Base-by-base conservation (phyloP, 2,113 vertebrate species). In the Melierax canorus region DNA sequence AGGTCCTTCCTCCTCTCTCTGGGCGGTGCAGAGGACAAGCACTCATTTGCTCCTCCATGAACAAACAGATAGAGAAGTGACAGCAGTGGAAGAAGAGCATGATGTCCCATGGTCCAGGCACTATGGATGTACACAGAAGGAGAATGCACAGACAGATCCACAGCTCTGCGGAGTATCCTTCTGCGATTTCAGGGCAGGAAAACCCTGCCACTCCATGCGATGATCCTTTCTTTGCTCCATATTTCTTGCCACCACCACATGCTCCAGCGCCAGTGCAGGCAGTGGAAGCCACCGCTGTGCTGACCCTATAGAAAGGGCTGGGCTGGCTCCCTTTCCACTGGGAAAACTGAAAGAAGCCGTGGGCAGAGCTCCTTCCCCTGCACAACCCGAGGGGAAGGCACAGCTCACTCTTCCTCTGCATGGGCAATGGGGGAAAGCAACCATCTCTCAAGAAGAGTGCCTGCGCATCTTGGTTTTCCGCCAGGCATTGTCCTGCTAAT, bases 101-200 rank as follows among this genome's bases (percentile, higher is more conserved):
- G 3, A n/a, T 4, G 19, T 12, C 62, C 58, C 48, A 39, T 0
- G 0, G 68, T 15, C 18, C 63, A 72, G 48, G 23, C 0, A 3
- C 26, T 38, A 17, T 0, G 3, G 45, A 46, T 10, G 34, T 18
- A 11, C 50, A 29, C 0, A 2, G 1, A 0, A 38, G 66, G 36
- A 78, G 36, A 39, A 64, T 4, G n/a, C 32, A 72, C 13, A 27
- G 55, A 45, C 46, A 72, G 38, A 79, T 5, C 34, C 69, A 16
- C 38, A 59, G 77, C 77, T 80, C 77, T 45, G 68, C 32, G 15
- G 34, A 41, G 32, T 7, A 39, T 26, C 24, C 58, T 48, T n/a
- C 43, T 59, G 53, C 1, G 1, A 72, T 23, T 36, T 38, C 51
- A 86, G 69, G 45, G n/a, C 58, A 67, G 38, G 27, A 43, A 77